phyloP scores from a whole-genome alignment of 2,797 vertebrate species.

The Halcyon smyrnensis region DNA sequence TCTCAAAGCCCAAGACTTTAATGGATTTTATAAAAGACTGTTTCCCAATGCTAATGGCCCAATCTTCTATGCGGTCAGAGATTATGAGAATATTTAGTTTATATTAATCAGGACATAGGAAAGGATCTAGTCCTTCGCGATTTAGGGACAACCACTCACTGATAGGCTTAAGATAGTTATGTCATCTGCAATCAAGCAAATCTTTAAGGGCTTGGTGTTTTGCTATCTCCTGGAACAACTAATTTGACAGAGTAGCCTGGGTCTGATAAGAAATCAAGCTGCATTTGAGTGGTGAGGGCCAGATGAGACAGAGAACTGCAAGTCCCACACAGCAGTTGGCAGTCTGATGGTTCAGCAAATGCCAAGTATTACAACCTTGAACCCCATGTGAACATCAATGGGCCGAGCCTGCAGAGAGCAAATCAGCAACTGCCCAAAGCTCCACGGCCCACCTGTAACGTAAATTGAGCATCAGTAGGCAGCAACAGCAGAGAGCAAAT shows the following conservation, averaged over 20 bases:
- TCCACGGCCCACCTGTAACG: conserved; percentile 44
- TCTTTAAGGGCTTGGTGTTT: neutral
- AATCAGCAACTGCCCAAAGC: conserved; percentile 53
- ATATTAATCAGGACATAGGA: neutral
- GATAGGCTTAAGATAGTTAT: neutral
- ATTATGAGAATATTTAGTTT: neutral
- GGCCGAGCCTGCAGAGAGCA: conserved; percentile 42
- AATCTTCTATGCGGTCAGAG: neutral
- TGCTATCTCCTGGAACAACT: neutral
- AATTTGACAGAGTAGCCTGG: neutral
- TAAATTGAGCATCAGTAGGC: conserved; percentile 35
- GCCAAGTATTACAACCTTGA: conserved; percentile 61
- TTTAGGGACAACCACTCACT: neutral
- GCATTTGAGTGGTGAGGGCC: neutral
- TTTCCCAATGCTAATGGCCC: neutral
- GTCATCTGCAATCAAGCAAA: neutral
- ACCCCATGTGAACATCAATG: conserved; percentile 5
- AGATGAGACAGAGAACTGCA: neutral
- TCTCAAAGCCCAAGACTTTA: neutral
- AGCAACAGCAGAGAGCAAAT: conserved; percentile 54
- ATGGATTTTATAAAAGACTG: neutral
- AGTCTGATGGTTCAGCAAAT: neutral
- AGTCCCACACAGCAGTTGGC: neutral
- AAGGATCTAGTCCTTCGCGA: neutral
- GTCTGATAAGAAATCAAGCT: neutral